A percentile compares a stretch with the other conserved stretches of the same genome.
These are phyloP conservation scores for Burhinus oedicnemus DNA, from an alignment of 2,113 vertebrate genomes.

Conservation along the genomic window DNA sequence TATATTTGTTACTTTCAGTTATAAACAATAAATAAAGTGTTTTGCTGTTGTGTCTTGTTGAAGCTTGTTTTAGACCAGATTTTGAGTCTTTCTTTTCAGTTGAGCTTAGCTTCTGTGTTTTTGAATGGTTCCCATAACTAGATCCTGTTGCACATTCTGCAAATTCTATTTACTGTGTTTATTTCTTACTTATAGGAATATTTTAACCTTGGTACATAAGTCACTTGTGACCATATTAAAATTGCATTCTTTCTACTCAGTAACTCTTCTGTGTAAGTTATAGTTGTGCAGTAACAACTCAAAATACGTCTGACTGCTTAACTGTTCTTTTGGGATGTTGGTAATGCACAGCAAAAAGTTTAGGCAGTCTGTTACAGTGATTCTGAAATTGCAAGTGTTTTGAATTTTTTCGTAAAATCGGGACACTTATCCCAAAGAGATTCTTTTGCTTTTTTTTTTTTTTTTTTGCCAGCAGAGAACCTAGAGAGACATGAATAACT, in stretches of 20 bases:
- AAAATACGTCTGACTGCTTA: not conserved
- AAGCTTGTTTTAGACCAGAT: not conserved
- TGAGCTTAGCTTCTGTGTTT: not conserved
- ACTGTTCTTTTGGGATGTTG: not conserved
- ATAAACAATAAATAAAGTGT: not conserved
- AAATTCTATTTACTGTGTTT: not conserved
- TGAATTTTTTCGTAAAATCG: not conserved
- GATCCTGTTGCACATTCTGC: not conserved
- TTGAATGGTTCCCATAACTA: not conserved
- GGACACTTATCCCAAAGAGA: not conserved
- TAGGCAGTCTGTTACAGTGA: not conserved
- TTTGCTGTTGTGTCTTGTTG: not conserved
- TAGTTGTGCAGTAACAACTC: not conserved
- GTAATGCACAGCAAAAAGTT: not conserved
- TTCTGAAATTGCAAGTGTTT: not conserved
- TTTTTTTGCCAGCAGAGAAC: not conserved
- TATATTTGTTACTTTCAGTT: constrained; percentile 10
- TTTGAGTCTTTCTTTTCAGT: not conserved
- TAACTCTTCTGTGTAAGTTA: not conserved
- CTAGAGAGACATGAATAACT: not conserved
- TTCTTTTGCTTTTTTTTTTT: not conserved
- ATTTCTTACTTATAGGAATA: not conserved
- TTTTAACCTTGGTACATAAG: not conserved
- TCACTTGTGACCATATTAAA: not conserved
- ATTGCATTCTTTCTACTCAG: not conserved